These are phyloP conservation scores for Rhizomys pruinosus DNA, from an alignment of 2,113 vertebrate genomes.

Conservation along the genomic window DNA sequence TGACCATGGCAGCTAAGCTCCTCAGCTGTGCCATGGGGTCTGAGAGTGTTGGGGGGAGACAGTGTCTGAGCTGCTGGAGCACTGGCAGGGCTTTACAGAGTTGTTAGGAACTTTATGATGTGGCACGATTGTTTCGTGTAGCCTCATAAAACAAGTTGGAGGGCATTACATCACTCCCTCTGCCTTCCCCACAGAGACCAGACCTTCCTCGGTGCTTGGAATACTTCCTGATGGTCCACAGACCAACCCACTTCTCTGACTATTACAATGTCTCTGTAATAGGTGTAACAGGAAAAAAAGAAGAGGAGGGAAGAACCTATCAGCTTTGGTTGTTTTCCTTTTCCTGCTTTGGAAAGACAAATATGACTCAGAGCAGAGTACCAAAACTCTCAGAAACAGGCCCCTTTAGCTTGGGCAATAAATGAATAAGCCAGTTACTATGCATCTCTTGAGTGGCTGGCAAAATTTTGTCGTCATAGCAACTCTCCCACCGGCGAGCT, in stretches of 20 bases:
- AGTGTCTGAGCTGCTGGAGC: neutral
- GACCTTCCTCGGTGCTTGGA: neutral
- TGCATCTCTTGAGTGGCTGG: constrained; percentile 69
- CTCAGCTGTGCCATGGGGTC: neutral
- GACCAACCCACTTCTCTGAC: constrained; percentile 20
- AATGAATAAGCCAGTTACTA: constrained; percentile 72
- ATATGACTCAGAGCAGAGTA: constrained; percentile 5
- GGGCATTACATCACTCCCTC: constrained; percentile 50
- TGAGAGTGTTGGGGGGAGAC: constrained; percentile 33
- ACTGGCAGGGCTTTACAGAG: constrained; percentile 46
- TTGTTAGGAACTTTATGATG: constrained; percentile 62
- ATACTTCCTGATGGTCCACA: constrained; percentile 51
- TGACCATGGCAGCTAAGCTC: neutral
- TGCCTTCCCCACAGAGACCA: neutral
- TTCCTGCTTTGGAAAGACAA: neutral
- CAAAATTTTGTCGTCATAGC: constrained; percentile 70
- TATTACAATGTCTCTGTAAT: neutral
- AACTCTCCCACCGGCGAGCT: constrained; percentile 65
- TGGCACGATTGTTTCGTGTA: constrained; percentile 72
- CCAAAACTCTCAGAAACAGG: constrained; percentile 35
- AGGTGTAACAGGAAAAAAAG: constrained; percentile 11
- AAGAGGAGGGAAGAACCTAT: neutral
- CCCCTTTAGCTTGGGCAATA: constrained; percentile 1
- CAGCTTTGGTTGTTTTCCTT: no score
- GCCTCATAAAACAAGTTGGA: constrained; percentile 73